Conservation (phyloP, 2,888 invertebrate species). For the Drosophila longiperda region DNA sequence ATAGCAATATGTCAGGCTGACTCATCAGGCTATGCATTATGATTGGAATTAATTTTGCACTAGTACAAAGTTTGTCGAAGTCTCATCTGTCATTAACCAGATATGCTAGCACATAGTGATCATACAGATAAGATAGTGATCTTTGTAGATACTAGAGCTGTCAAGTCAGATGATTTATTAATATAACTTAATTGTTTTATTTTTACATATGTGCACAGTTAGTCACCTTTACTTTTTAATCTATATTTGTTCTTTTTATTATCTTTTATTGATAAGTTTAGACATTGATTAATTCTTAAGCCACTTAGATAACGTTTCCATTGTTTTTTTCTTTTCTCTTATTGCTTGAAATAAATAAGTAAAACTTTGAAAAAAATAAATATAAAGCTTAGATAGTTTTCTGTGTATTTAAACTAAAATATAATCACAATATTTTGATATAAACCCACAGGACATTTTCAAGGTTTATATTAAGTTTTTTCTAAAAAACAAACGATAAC, state of each 20-base stretch:
- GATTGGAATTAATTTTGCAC: constrained; percentile 5
- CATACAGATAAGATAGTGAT: constrained; percentile 29
- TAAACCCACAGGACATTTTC: not conserved
- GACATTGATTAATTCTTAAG: constrained; percentile 23
- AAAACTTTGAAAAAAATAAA: not conserved
- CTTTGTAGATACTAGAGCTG: not conserved
- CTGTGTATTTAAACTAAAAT: no score
- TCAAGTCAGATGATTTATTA: not conserved
- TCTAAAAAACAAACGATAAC: no score
- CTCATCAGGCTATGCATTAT: constrained; percentile 24
- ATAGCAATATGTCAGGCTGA: constrained; percentile 22
- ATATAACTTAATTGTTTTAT: not conserved
- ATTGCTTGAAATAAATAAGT: not conserved
- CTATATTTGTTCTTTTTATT: constrained; percentile 2
- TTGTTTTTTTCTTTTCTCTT: not conserved
- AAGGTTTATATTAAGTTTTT: not conserved
- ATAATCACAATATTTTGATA: not conserved
- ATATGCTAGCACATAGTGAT: not conserved
- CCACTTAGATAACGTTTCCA: constrained; percentile 16
- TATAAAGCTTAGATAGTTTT: not conserved
- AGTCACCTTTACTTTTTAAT: not conserved
- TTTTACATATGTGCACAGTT: not conserved
- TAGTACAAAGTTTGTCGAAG: constrained; percentile 7
- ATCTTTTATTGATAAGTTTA: constrained; percentile 16
- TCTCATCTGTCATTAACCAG: constrained; percentile 5